Base-by-base conservation (phyloP, 2,888 invertebrate species). In the Drymonia ruficornis region DNA sequence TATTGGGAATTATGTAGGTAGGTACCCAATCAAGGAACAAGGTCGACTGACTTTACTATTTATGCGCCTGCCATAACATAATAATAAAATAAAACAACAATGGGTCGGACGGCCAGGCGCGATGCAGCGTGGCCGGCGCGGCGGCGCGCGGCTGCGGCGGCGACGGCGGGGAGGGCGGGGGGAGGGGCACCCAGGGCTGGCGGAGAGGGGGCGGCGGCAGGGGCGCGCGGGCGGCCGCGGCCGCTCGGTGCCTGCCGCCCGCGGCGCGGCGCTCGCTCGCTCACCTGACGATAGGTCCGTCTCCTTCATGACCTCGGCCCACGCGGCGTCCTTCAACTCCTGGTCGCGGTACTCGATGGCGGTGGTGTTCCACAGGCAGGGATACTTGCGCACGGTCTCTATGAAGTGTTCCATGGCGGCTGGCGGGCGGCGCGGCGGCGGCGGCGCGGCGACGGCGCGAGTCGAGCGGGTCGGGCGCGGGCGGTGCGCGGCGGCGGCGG, bases 301-400 rank as follows among this genome's bases (percentile, higher is more conserved):
- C 75, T 91, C 90, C 82, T 87, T 89, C 85, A 88, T 86, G 66
- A 91, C 89, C 74, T 91, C 90, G 55, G 87, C 76, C 91, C 91
- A 91, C 53, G 91, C 91, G 59, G 91, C 89, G 77, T 91, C 91
- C 81, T 91, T 91, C 53, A 91, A 84, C 84, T 91, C 91, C 80
- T 90, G 91, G 81, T 91, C 91, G 74, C 90, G 85, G 80, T 91
- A 91, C 81, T 91, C 91, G 75, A 87, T 85, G 74, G 90, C 88
- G 58, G 86, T 81, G 71, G 89, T 89, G 81, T 91, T 90, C 91
- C 91, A 91, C 60, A 91, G 86, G 78, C 91, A 91, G 52, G 91
- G 89, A 80, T 89, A 91, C 76, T 81, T 81, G 83, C 85, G 88
- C 70, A 91, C 90, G 65, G 86, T 80, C 70, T 83, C 88, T 60